phyloP scores from a whole-genome alignment of 2,797 vertebrate genomes.

The Tachyglossus aculeatus region DNA sequence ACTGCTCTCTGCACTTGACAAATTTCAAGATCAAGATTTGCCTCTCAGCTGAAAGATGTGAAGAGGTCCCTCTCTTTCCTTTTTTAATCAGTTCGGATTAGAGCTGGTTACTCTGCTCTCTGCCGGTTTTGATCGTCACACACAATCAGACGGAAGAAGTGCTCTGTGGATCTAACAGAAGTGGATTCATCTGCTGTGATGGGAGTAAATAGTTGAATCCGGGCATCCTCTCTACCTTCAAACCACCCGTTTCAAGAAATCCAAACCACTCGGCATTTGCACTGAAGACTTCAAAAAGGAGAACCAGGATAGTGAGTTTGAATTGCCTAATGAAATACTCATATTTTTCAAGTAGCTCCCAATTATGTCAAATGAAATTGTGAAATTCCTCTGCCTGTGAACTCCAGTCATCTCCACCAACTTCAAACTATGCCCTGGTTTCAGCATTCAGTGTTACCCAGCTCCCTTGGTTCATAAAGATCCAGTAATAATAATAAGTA shows the following conservation, averaged over 20 bases:
- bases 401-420: no score
- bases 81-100: slow-evolving; percentile 15
- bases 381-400: no score
- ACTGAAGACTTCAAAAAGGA: background rate
- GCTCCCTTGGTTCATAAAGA: no score
- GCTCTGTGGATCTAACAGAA: background rate
- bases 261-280: background rate
- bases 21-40: slow-evolving; percentile 37
- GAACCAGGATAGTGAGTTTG: no score
- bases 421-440: no score
- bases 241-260: background rate
- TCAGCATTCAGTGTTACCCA: no score
- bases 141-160: background rate
- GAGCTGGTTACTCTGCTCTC: background rate
- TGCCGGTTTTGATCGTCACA: background rate
- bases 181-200: background rate
- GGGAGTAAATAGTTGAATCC: slow-evolving; percentile 12
- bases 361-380: no score
- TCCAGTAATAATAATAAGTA: no score
- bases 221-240: slow-evolving; percentile 1
- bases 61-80: background rate
- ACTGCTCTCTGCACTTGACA: slow-evolving; percentile 7
- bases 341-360: no score
- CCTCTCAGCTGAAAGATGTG: slow-evolving; percentile 8
- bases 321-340: no score